Percentiles rank a stretch among this genome's conserved stretches.
Evolutionary conservation across 2,888 invertebrate species (phyloP).

Genomic region (Subacronicta megacephala): DNA sequence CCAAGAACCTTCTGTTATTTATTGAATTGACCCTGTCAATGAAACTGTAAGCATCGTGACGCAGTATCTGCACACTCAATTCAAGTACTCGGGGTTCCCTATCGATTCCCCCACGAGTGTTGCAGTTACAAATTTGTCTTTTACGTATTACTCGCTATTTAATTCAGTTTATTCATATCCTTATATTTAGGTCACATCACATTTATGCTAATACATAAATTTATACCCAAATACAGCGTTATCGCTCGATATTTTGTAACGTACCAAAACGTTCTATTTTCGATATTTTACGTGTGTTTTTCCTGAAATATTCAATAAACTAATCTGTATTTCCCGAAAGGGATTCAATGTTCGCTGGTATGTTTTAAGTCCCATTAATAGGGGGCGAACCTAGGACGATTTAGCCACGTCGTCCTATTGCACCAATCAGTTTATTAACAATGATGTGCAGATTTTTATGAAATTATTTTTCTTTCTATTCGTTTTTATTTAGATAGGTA

Average conservation of each 20-base stretch:
- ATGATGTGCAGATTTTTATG: too few species aligned
- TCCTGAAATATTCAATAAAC: too few species aligned
- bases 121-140: too few species aligned
- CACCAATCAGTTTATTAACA: too few species aligned
- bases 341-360: too few species aligned
- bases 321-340: too few species aligned
- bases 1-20: slow-evolving; percentile 11
- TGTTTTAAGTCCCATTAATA: too few species aligned
- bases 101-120: not conserved
- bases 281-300: not conserved
- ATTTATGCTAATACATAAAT: not conserved
- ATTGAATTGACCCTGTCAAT: slow-evolving; percentile 7
- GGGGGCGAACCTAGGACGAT: too few species aligned
- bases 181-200: not conserved
- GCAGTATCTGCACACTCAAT: not conserved
- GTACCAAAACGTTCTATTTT: not conserved
- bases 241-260: not conserved
- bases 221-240: not conserved
- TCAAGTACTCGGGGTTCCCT: not conserved
- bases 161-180: not conserved
- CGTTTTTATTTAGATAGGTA: too few species aligned
- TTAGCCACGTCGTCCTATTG: too few species aligned
- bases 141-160: too few species aligned
- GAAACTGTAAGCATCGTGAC: not conserved
- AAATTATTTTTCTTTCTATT: too few species aligned